Evolutionary conservation across 2,113 vertebrate genomes (phyloP).

Genomic region (Tamias sibiricus): DNA sequence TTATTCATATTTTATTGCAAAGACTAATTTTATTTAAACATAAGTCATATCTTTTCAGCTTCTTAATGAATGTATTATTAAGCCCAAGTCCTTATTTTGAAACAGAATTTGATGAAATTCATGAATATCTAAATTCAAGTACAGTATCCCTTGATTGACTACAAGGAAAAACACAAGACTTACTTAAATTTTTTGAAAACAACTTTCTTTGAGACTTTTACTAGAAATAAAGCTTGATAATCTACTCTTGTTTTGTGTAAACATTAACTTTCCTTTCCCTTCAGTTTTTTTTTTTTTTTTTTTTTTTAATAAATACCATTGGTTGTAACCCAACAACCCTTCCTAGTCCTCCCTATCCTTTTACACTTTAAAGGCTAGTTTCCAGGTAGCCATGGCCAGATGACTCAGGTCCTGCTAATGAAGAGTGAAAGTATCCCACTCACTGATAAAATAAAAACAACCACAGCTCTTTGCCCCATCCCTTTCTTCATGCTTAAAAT

Average conservation of each 20-base stretch:
- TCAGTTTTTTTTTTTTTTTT: not conserved
- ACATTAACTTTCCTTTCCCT: not conserved
- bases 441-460: slow-evolving; percentile 19
- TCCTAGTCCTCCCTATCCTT: not conserved
- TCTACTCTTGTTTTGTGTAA: not conserved
- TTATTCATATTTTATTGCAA: not conserved
- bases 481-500: not conserved
- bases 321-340: not conserved
- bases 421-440: not conserved
- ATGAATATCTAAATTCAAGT: slow-evolving; percentile 34
- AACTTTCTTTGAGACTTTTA: not conserved
- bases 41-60: not conserved
- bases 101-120: slow-evolving; percentile 44
- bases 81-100: slow-evolving; percentile 16
- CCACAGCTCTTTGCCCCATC: not conserved
- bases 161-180: slow-evolving; percentile 5
- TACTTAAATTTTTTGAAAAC: not conserved
- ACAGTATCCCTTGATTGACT: not conserved
- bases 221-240: slow-evolving; percentile 17
- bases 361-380: not conserved
- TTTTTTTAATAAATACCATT: not conserved
- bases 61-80: not conserved
- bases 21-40: slow-evolving; percentile 33
- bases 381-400: not conserved
- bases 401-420: not conserved